Conservation (phyloP, 1,140 invertebrate genomes). For the Metopolophium dirhodum region DNA sequence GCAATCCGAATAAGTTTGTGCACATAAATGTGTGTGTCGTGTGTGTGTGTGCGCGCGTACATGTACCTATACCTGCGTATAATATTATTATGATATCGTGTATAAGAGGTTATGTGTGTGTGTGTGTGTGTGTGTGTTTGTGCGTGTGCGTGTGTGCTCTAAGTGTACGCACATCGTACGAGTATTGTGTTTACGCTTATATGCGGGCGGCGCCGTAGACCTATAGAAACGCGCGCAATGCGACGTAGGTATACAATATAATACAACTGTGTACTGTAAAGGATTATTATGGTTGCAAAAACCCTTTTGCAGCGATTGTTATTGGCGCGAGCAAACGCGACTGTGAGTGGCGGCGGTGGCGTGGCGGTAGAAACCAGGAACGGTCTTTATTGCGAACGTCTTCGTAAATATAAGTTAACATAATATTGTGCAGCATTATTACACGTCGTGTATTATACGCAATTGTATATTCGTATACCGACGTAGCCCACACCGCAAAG, state of each 20-base stretch:
- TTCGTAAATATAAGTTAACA: not conserved
- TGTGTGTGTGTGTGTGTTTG: not conserved
- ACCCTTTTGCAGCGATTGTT: not conserved
- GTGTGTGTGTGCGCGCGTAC: not conserved
- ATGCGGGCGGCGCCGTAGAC: not conserved
- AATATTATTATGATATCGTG: not conserved
- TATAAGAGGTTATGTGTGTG: not conserved
- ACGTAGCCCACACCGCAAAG: not conserved
- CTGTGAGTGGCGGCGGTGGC: not conserved
- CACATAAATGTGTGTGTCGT: not conserved
- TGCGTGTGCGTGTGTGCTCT: not conserved
- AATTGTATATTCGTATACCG: not conserved
- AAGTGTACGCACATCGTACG: not conserved
- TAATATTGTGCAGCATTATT: no score
- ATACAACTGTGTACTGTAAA: not conserved
- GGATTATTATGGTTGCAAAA: not conserved
- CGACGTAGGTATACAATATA: not conserved
- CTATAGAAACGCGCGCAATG: not conserved
- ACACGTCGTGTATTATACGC: no score
- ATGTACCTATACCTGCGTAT: not conserved
- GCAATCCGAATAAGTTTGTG: constrained; percentile 36
- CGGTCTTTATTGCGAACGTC: not conserved
- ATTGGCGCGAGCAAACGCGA: not conserved
- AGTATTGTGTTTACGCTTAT: not conserved
- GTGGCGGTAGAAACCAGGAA: not conserved